These are phyloP conservation scores for Agrypnia vestita DNA, from an alignment of 1,140 invertebrate species.

Conservation along the genomic window DNA sequence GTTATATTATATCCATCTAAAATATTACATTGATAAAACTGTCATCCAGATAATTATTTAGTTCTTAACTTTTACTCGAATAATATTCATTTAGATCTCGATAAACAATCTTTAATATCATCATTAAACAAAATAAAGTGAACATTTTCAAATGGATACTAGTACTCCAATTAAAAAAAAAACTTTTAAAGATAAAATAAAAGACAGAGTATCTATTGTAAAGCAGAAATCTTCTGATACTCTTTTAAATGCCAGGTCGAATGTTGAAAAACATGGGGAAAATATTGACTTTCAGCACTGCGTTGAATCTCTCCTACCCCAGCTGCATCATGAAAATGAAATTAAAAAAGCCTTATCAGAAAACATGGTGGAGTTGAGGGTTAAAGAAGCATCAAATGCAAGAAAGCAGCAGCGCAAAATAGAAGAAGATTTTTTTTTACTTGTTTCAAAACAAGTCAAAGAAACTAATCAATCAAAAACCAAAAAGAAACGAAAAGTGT, in stretches of 20 bases:
- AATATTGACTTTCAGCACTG: conserved; percentile 11
- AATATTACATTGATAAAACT: no score
- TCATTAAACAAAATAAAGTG: no score
- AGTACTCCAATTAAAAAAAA: conserved; percentile 9
- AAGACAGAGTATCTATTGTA: conserved; percentile 41
- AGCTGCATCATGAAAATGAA: conserved; percentile 43
- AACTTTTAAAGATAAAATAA: conserved; percentile 51
- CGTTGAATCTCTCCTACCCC: conserved; percentile 31
- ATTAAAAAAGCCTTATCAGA: conserved; percentile 45
- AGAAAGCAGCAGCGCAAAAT: conserved; percentile 27
- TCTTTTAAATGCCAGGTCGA: conserved; percentile 43
- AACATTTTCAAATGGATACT: conserved; percentile 8
- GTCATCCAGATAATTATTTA: no score
- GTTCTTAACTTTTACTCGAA: no score
- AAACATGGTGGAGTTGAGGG: conserved; percentile 11
- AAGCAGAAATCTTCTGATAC: conserved; percentile 49
- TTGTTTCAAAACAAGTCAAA: conserved; percentile 7
- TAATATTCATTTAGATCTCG: no score
- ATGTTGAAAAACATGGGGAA: conserved; percentile 15
- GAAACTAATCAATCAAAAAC: neutral
- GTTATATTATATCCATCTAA: no score
- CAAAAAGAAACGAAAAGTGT: conserved; percentile 18
- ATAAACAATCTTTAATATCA: no score
- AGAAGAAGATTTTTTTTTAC: conserved; percentile 44
- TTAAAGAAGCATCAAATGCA: conserved; percentile 28